These are phyloP conservation scores for Aradus depressus DNA, from an alignment of 2,888 invertebrate genomes.

Conservation along the genomic window DNA sequence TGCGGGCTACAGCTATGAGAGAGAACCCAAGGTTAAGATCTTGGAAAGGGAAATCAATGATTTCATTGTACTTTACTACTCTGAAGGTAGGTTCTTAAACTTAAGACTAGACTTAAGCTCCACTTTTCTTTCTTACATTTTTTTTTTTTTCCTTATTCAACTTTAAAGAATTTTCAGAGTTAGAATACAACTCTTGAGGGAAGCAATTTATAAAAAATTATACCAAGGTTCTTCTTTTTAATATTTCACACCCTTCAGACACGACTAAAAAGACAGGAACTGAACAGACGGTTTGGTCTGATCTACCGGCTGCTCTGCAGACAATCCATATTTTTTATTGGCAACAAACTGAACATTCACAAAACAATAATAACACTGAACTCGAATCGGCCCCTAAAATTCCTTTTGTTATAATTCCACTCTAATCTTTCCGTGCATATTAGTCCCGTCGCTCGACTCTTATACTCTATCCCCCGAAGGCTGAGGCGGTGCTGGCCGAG, in stretches of 20 bases:
- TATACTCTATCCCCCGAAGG: too few species aligned
- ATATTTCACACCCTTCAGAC: neutral
- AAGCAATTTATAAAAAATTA: neutral
- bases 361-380: too few species aligned
- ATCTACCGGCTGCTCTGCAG: too few species aligned
- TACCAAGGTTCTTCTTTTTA: neutral
- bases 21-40: conserved; percentile 35
- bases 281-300: too few species aligned
- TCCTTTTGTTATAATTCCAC: too few species aligned
- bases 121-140: neutral
- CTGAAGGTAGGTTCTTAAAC: conserved; percentile 30
- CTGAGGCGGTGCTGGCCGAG: too few species aligned
- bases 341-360: too few species aligned
- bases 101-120: conserved; percentile 22
- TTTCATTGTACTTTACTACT: conserved; percentile 38
- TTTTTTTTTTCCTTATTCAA: neutral
- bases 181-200: neutral
- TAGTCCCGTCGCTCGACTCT: too few species aligned
- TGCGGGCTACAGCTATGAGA: conserved; percentile 33
- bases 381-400: too few species aligned
- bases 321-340: too few species aligned
- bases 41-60: conserved; percentile 36
- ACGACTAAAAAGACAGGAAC: too few species aligned
- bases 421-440: too few species aligned
- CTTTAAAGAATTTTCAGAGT: neutral